phyloP scores from a whole-genome alignment of 2,888 invertebrate genomes.

The Eustalomyia histrio region DNA sequence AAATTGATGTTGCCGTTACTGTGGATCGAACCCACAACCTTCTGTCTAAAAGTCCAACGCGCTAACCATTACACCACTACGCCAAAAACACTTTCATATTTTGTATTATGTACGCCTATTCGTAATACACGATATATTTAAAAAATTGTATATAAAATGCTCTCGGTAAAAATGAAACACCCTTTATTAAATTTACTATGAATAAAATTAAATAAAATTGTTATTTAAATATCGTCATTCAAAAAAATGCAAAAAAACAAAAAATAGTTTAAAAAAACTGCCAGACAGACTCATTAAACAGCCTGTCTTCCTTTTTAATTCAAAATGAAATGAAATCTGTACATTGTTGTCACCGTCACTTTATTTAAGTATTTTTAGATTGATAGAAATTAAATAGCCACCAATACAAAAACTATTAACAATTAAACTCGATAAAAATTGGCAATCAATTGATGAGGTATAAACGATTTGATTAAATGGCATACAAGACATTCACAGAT shows the following conservation, averaged over 20 bases:
- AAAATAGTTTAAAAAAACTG: not conserved
- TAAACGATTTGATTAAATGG: constrained; percentile 63
- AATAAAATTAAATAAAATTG: not conserved
- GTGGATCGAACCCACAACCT: too few relatives aligned
- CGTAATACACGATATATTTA: too few relatives aligned
- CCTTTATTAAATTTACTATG: not conserved
- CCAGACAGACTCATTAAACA: constrained; percentile 7
- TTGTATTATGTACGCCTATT: too few relatives aligned
- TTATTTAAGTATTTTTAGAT: constrained; percentile 42
- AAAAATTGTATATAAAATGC: too few relatives aligned
- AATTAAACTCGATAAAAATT: constrained; percentile 24
- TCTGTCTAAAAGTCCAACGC: too few relatives aligned
- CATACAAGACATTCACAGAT: constrained; percentile 58
- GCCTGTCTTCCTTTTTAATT: constrained; percentile 5
- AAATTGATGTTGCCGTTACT: too few relatives aligned
- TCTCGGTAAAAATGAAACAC: not conserved
- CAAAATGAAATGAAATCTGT: constrained; percentile 43
- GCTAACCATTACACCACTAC: too few relatives aligned
- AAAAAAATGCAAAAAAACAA: not conserved
- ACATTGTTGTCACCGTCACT: constrained; percentile 37
- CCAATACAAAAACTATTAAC: constrained; percentile 7
- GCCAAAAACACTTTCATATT: too few relatives aligned
- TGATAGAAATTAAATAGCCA: constrained; percentile 54
- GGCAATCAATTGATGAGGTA: constrained; percentile 62
- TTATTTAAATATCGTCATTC: not conserved